Conservation (phyloP, 2,888 invertebrate genomes). For the Ametastegia equiseti region DNA sequence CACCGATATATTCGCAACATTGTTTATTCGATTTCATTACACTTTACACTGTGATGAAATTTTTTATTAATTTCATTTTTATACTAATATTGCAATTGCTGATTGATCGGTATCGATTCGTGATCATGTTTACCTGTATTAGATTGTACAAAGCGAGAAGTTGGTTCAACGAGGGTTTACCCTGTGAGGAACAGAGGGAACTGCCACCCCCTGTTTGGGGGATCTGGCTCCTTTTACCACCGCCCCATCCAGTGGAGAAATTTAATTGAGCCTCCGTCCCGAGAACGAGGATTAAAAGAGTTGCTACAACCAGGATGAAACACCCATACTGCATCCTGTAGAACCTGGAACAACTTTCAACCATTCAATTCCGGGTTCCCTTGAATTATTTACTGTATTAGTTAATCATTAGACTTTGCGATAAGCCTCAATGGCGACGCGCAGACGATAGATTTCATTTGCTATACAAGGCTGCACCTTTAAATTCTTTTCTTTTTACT, state of each 20-base stretch:
- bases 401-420: not conserved
- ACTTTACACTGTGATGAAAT: no score
- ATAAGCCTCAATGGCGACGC: not conserved
- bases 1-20: no score
- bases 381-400: not conserved
- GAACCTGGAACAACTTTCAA: constrained; percentile 26
- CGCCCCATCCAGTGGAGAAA: constrained; percentile 70
- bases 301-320: constrained; percentile 41
- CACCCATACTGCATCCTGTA: constrained; percentile 36
- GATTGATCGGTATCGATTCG: no score
- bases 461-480: no score
- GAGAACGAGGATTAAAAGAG: constrained; percentile 54
- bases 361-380: not conserved
- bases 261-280: constrained; percentile 65
- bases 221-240: constrained; percentile 61
- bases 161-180: constrained; percentile 60
- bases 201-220: constrained; percentile 50
- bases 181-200: constrained; percentile 53
- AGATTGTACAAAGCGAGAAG: constrained; percentile 62
- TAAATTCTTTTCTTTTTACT: not conserved
- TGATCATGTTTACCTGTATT: constrained; percentile 60
- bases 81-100: no score
- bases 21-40: no score
- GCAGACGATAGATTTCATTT: no score
- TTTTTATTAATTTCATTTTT: no score